A percentile compares a stretch with the other conserved stretches of the same genome.
Conservation (phyloP, 2,113 vertebrate species). For the Typhlomys cinereus region DNA sequence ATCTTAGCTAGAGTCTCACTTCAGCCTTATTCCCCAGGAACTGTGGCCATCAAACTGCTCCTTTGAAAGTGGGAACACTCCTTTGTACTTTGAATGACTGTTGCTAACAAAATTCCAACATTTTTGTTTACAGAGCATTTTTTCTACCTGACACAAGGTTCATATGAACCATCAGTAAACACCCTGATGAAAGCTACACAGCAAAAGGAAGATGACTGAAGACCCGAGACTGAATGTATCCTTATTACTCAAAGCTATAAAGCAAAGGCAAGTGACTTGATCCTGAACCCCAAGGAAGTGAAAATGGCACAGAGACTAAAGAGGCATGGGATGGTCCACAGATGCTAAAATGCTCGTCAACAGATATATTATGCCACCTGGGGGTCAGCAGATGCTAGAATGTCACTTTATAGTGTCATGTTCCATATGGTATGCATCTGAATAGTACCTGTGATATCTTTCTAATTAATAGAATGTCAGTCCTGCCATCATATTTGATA, state of each 20-base stretch:
- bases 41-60: background rate
- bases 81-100: background rate
- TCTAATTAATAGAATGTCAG: background rate
- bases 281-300: too few relatives aligned
- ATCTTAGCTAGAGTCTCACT: background rate
- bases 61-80: background rate
- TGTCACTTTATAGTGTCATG: background rate
- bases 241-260: background rate
- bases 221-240: background rate
- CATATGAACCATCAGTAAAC: background rate
- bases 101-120: background rate
- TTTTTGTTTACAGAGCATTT: background rate
- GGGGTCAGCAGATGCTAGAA: background rate
- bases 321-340: too few relatives aligned
- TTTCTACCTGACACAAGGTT: background rate
- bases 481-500: background rate
- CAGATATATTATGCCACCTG: background rate
- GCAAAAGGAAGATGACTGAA: slow-evolving; percentile 13
- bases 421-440: background rate
- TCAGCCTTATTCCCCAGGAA: background rate
- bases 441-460: background rate
- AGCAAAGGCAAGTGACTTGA: too few relatives aligned
- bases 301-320: too few relatives aligned
- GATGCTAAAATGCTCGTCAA: too few relatives aligned
- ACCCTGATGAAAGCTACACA: background rate